These are phyloP conservation scores for Phania funesta DNA, from an alignment of 2,888 invertebrate species.

Conservation along the genomic window DNA sequence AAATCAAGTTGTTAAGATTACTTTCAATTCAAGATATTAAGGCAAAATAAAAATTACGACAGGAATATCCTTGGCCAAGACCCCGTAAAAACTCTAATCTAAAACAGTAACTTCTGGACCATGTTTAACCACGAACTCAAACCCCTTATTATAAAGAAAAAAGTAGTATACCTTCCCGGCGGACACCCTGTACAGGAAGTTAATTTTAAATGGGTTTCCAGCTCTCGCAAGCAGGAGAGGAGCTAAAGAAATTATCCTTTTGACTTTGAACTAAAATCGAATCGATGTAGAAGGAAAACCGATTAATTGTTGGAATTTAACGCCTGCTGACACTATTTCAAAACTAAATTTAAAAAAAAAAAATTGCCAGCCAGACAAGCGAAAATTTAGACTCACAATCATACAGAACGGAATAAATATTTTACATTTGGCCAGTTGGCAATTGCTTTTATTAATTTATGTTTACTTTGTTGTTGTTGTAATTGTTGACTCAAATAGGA, in stretches of 20 bases:
- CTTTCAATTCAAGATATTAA: no score
- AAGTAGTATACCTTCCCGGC: no score
- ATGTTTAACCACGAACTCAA: no score
- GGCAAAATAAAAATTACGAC: no score
- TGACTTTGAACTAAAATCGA: neutral
- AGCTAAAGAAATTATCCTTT: neutral
- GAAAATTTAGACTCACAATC: slow-evolving; percentile 37
- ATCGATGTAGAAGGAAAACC: neutral
- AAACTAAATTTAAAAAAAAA: neutral
- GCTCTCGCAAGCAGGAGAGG: neutral
- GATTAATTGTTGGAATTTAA: slow-evolving; percentile 27
- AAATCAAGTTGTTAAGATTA: no score
- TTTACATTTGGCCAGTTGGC: slow-evolving; percentile 61
- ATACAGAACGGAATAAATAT: slow-evolving; percentile 53
- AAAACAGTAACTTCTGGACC: no score
- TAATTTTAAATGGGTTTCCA: neutral
- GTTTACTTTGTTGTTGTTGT: neutral
- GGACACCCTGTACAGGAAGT: no score
- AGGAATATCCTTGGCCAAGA: no score
- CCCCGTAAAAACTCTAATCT: no score
- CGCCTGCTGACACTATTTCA: slow-evolving; percentile 20
- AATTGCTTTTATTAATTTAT: slow-evolving; percentile 57
- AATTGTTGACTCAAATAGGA: slow-evolving; percentile 46
- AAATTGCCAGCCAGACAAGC: slow-evolving; percentile 38
- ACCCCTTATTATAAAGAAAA: no score